A percentile compares a stretch with the other conserved stretches of the same genome.
Evolutionary conservation across 2,888 invertebrate species (phyloP).

Genomic region (Microchrysa polita): DNA sequence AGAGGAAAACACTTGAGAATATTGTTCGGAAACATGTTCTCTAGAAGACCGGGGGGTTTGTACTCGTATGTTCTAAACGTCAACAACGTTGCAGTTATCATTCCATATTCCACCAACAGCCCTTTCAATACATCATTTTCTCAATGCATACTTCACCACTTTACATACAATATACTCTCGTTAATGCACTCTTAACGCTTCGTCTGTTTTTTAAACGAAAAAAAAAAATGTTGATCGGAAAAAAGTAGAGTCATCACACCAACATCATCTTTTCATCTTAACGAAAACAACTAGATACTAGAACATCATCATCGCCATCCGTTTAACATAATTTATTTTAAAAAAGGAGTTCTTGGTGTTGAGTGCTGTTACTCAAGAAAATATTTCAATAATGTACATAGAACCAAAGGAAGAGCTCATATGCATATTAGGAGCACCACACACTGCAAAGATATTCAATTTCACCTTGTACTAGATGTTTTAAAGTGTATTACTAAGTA

Average conservation of each 20-base stretch:
- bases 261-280: background rate
- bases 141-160: conserved; percentile 10
- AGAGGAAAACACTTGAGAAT: conserved; percentile 21
- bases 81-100: background rate
- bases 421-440: too few relatives aligned
- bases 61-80: background rate
- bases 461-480: background rate
- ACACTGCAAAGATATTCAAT: too few relatives aligned
- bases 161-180: conserved; percentile 12
- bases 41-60: background rate
- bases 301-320: conserved; percentile 14
- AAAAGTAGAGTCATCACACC: conserved; percentile 28
- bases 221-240: background rate
- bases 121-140: background rate
- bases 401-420: background rate
- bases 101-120: conserved; percentile 16
- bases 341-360: background rate
- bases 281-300: background rate
- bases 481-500: background rate
- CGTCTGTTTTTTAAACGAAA: background rate
- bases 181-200: conserved; percentile 4
- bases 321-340: background rate
- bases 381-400: background rate
- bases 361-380: background rate
- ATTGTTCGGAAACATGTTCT: background rate